Percentiles rank a stretch among this genome's conserved stretches.
These are phyloP conservation scores for Agonum fuliginosum DNA, from an alignment of 2,888 invertebrate species.

Conservation along the genomic window DNA sequence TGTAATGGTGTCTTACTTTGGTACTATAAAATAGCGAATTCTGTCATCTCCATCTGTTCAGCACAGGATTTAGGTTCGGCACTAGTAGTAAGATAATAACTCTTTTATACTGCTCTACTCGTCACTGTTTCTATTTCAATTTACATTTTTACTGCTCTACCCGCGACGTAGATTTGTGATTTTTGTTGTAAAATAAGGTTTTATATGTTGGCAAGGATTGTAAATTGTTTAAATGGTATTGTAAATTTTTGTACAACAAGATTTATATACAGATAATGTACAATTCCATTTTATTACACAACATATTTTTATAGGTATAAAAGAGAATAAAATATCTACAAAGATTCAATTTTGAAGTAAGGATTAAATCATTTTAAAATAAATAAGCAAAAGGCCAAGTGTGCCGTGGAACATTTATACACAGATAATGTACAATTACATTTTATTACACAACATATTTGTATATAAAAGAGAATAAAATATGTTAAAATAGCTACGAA, in stretches of 20 bases:
- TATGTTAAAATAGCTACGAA: too few species aligned
- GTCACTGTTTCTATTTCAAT: slow-evolving; percentile 42
- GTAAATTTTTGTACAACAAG: not conserved
- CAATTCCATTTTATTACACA: not conserved
- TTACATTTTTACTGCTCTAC: slow-evolving; percentile 42
- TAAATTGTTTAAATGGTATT: slow-evolving; percentile 30
- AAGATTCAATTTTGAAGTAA: not conserved
- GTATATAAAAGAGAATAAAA: not conserved
- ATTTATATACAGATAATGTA: not conserved
- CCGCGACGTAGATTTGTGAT: slow-evolving; percentile 19
- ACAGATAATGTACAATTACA: not conserved
- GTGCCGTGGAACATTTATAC: not conserved
- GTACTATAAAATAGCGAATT: not conserved
- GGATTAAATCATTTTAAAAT: not conserved
- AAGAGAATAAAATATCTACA: not conserved
- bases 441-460: not conserved
- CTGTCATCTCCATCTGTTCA: not conserved
- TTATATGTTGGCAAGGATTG: slow-evolving; percentile 30
- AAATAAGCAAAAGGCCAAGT: not conserved
- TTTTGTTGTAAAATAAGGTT: slow-evolving; percentile 9
- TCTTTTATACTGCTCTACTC: slow-evolving; percentile 35
- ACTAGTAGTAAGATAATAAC: slow-evolving; percentile 18
- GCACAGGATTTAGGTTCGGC: not conserved
- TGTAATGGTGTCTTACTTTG: too few species aligned
- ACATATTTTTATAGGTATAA: not conserved